These are phyloP conservation scores for Phyllotreta cruciferae DNA, from an alignment of 2,888 invertebrate species.

Conservation along the genomic window DNA sequence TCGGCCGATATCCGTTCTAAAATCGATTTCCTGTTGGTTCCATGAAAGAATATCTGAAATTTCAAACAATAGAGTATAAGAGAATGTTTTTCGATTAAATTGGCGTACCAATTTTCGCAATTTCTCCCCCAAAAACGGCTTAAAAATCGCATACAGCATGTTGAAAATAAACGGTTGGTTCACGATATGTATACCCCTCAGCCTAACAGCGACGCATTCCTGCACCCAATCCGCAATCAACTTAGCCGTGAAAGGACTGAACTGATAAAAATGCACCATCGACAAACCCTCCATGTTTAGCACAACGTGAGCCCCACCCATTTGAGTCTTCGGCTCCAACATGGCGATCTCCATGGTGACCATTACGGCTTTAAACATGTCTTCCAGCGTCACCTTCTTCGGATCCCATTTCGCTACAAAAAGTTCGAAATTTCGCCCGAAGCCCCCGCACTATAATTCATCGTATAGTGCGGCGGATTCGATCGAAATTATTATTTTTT, in stretches of 20 bases:
- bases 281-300: conserved; percentile 79
- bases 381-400: conserved; percentile 69
- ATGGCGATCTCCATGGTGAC: conserved; percentile 76
- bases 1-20: conserved; percentile 66
- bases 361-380: conserved; percentile 75
- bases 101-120: conserved; percentile 73
- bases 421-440: conserved; percentile 12
- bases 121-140: conserved; percentile 87
- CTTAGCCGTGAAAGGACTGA: conserved; percentile 79
- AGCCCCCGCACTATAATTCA: not conserved
- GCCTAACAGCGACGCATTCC: conserved; percentile 82
- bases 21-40: conserved; percentile 69
- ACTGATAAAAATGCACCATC: conserved; percentile 74
- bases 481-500: too few species aligned
- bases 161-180: conserved; percentile 89
- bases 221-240: conserved; percentile 77
- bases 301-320: conserved; percentile 76
- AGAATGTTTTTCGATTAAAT: not conserved
- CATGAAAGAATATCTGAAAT: conserved; percentile 74
- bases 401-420: conserved; percentile 77
- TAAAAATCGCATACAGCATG: conserved; percentile 84
- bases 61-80: conserved; percentile 8
- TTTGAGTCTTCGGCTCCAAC: conserved; percentile 80
- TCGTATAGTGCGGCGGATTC: not conserved
- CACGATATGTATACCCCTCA: conserved; percentile 87